These are phyloP conservation scores for Psilopsiagon aymara DNA, from an alignment of 2,113 vertebrate genomes.

Conservation along the genomic window DNA sequence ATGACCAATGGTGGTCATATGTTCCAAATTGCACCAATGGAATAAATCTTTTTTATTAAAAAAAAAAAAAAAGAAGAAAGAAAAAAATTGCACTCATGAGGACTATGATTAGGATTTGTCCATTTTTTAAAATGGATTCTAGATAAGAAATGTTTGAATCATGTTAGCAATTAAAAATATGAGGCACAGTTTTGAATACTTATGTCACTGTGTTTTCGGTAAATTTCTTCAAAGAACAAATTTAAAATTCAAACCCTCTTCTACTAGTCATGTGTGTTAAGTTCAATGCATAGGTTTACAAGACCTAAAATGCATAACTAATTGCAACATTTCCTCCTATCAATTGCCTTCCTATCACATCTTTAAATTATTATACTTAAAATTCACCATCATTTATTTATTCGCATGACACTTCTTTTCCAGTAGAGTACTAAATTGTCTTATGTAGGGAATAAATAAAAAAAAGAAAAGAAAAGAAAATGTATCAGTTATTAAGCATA, in stretches of 20 bases:
- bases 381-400: not conserved
- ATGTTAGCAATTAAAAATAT: slow-evolving; percentile 26
- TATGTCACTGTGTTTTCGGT: not conserved
- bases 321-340: not conserved
- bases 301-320: not conserved
- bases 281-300: not conserved
- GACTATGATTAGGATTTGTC: not conserved
- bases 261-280: not conserved
- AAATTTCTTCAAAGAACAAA: slow-evolving; percentile 10
- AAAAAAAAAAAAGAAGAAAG: not conserved
- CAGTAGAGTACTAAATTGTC: not conserved
- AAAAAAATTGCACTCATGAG: not conserved
- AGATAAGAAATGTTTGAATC: slow-evolving; percentile 32
- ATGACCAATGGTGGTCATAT: not conserved
- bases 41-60: not conserved
- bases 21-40: fast-evolving
- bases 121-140: not conserved
- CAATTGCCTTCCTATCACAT: not conserved
- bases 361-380: not conserved
- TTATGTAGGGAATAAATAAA: not conserved
- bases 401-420: not conserved
- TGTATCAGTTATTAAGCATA: not conserved
- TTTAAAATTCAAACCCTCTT: slow-evolving; percentile 28
- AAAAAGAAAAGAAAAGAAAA: not conserved
- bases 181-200: slow-evolving; percentile 30